Base-by-base conservation (phyloP, 1,140 invertebrate species). In the Lucilia cuprina region DNA sequence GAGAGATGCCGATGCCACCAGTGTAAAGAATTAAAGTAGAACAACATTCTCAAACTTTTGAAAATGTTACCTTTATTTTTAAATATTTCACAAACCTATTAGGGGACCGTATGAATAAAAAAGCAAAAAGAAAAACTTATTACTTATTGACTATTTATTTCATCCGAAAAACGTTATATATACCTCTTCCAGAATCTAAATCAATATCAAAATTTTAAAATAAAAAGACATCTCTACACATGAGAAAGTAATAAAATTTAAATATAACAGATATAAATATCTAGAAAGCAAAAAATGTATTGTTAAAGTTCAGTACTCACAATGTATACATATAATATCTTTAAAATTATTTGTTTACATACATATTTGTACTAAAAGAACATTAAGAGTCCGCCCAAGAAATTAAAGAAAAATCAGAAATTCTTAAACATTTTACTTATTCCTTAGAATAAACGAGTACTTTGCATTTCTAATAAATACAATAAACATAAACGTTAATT, bases 401-500 rank as follows among this genome's bases (percentile, higher is more conserved):
- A 70, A 70, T 21, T 1, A 30, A 30, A 30, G 25, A 3, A 30
- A 30, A 30, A 21, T 41, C 5, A 70, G 25, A 70, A 21, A 70
- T 21, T 41, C 41, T 41, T 41, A 41, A 70, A 25, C 65, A 25
- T 70, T 70, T 21, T 41, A 41, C 41, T 60, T 60, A 7, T 60
- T 60, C n/a, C 21, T 70, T 70, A 9, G n/a, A 19, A 10, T 70
- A 7, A 21, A 21, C 65, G 5, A 21, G 65, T 25, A 21, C n/a
- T 70, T 70, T 70, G 19, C 65, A 70, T 21, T 25, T 60, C 14
- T 60, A 60, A 41, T 55, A 17, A 55, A 70, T 70, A 70, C 65
- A 70, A 70, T 70, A 70, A 60, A 70, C 65, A 70, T 21, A 70
- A 70, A 70, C n/a, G 65, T 19, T 70, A 70, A 70, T 70, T 70